Base-by-base conservation (phyloP, 2,797 vertebrate genomes). In the Pipistrellus nathusii region DNA sequence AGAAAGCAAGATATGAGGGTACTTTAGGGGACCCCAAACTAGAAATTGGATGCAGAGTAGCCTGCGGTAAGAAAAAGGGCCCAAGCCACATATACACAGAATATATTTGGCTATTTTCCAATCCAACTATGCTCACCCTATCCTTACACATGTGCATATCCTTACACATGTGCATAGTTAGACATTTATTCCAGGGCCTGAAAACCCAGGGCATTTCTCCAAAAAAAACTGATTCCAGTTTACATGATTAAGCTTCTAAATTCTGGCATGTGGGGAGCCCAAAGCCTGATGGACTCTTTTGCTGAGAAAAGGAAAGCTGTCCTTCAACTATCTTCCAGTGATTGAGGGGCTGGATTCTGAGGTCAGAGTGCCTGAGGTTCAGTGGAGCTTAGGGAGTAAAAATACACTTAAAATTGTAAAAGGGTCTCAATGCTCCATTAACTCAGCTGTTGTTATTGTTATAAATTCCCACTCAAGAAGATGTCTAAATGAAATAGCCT, bases 41-140 rank as follows among this genome's bases (percentile, higher is more conserved):
- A 84, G 76, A 91, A 90, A 71, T 13, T 84, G 27, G 8, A 68
- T 68, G 75, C 48, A 55, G 25, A 83, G 46, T 57, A 95, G 55
- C 25, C 14, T 35, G 7, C 15, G 68, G 14, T 80, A 9, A 83
- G 30, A 84, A 64, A 3, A 72, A 30, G 4, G 25, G 2, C 30
- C 12, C 27, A 81, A 80, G 32, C 2, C 32, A 85, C 38, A 68
- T 53, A 59, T 2, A 41, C 27, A 5, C 4, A 30, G n/a, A 35
- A n/a, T 1, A 69, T 9, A 2, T 44, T 84, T 64, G 44, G 2
- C 13, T 66, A 11, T 64, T 94, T 80, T 71, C 5, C 81, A 81
- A 5, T 6, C 1, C 9, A 57, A 6, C 15, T 30, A 20, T 81
- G 21, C 8, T 62, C 13, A 55, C 12, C 2, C 5, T 81, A 11